Conservation (phyloP, 2,888 invertebrate genomes). For the Halictus ligatus region DNA sequence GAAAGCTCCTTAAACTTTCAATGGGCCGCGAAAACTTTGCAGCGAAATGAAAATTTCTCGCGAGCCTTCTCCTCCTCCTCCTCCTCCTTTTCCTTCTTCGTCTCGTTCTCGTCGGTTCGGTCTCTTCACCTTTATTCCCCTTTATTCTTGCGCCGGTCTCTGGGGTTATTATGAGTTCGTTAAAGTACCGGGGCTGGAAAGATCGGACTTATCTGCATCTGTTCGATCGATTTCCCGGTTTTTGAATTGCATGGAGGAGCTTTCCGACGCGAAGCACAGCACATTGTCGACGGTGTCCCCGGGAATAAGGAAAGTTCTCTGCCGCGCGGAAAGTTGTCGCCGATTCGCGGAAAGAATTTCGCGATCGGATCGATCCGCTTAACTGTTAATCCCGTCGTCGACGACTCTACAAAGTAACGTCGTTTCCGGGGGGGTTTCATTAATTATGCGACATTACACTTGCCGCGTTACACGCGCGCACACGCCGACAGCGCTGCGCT, state of each 20-base stretch:
- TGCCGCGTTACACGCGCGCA: background rate
- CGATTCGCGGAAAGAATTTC: background rate
- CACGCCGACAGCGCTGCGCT: background rate
- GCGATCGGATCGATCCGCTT: background rate
- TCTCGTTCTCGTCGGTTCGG: background rate
- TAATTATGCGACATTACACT: slow-evolving; percentile 18
- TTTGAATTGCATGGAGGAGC: slow-evolving; percentile 17
- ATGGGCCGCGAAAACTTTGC: slow-evolving; percentile 71
- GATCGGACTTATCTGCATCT: slow-evolving; percentile 34
- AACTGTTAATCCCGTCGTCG: background rate
- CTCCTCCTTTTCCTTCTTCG: background rate
- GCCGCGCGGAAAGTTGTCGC: background rate
- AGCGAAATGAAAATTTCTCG: slow-evolving; percentile 71
- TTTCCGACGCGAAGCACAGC: background rate
- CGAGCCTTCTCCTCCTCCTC: slow-evolving; percentile 27
- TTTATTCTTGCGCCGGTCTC: slow-evolving; percentile 39
- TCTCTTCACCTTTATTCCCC: slow-evolving; percentile 15
- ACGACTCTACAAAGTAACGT: slow-evolving; percentile 1
- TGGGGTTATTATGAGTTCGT: slow-evolving; percentile 49
- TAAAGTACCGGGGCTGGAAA: slow-evolving; percentile 30
- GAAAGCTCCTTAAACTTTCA: slow-evolving; percentile 72
- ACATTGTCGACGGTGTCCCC: no score
- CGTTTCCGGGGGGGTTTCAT: background rate
- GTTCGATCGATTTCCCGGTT: slow-evolving; percentile 23
- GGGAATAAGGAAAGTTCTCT: slow-evolving; percentile 1